Evolutionary conservation across 2,113 vertebrate genomes (phyloP).

Genomic region (Mesitornis unicolor): DNA sequence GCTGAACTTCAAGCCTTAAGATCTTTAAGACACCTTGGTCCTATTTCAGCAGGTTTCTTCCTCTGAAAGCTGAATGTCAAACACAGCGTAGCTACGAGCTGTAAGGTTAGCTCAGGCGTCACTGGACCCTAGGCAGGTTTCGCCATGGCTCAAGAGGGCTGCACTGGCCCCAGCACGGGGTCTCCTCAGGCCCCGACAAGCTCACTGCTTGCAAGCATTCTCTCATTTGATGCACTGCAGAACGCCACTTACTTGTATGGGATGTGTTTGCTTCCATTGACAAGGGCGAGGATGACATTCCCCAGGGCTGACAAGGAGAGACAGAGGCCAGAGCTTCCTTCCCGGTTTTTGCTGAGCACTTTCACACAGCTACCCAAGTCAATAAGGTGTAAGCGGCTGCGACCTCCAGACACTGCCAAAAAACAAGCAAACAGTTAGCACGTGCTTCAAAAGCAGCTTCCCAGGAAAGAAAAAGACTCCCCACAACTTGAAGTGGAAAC

Average conservation of each 20-base stretch:
- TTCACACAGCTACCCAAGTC: slow-evolving; percentile 96
- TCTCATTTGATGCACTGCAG: background rate
- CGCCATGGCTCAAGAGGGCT: rapidly evolving
- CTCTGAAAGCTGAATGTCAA: background rate
- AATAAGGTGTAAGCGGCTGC: slow-evolving; percentile 95
- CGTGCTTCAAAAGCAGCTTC: background rate
- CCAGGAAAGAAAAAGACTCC: background rate
- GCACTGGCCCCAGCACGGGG: background rate
- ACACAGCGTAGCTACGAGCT: background rate
- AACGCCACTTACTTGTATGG: slow-evolving; percentile 90
- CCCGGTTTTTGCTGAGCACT: slow-evolving; percentile 82
- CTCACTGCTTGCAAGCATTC: background rate
- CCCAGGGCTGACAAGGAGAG: slow-evolving; percentile 94
- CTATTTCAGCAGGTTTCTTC: background rate
- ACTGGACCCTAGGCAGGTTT: background rate
- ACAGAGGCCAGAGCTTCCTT: slow-evolving; percentile 84
- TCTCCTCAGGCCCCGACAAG: background rate
- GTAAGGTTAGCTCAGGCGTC: background rate
- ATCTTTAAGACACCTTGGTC: background rate
- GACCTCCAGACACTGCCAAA: slow-evolving; percentile 92
- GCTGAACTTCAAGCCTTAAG: background rate
- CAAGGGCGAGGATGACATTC: slow-evolving; percentile 97
- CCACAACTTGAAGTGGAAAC: background rate
- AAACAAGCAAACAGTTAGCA: slow-evolving; percentile 26
- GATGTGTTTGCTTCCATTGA: slow-evolving; percentile 98